A percentile compares a stretch with the other conserved stretches of the same genome.
phyloP scores from a whole-genome alignment of 1,140 invertebrate genomes.

The Patella vulgata region DNA sequence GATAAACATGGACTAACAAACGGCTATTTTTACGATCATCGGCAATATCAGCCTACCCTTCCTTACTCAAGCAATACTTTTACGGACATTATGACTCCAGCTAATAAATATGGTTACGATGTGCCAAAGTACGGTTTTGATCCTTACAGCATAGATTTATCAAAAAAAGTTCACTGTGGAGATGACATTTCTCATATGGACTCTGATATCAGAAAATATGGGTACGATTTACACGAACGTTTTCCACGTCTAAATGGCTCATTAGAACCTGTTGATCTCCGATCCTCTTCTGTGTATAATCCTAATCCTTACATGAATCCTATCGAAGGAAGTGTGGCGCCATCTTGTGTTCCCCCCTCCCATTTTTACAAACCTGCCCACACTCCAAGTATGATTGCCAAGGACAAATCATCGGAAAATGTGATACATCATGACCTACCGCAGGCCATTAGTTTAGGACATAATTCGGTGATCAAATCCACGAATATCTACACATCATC shows the following conservation, averaged over 20 bases:
- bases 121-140: conserved; percentile 57
- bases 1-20: conserved; percentile 62
- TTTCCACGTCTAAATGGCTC: conserved; percentile 43
- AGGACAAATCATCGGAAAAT: conserved; percentile 27
- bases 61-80: conserved; percentile 57
- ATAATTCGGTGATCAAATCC: conserved; percentile 58
- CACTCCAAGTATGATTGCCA: conserved; percentile 14
- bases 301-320: conserved; percentile 38
- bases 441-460: conserved; percentile 31
- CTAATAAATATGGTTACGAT: conserved; percentile 60
- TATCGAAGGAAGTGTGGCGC: conserved; percentile 33
- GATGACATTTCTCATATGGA: conserved; percentile 47
- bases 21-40: conserved; percentile 59
- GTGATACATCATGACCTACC: conserved; percentile 22
- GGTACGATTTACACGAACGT: conserved; percentile 48
- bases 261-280: conserved; percentile 53
- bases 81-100: conserved; percentile 52
- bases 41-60: conserved; percentile 60
- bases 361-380: conserved; percentile 32
- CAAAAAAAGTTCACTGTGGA: conserved; percentile 57
- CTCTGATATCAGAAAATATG: conserved; percentile 52
- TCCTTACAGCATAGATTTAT: conserved; percentile 60
- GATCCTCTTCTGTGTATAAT: conserved; percentile 51
- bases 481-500: conserved; percentile 33
- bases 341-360: conserved; percentile 24